Percentiles rank a stretch among this genome's conserved stretches.
Conservation (phyloP, 2,797 vertebrate species). For the Cetoscarus ocellatus region DNA sequence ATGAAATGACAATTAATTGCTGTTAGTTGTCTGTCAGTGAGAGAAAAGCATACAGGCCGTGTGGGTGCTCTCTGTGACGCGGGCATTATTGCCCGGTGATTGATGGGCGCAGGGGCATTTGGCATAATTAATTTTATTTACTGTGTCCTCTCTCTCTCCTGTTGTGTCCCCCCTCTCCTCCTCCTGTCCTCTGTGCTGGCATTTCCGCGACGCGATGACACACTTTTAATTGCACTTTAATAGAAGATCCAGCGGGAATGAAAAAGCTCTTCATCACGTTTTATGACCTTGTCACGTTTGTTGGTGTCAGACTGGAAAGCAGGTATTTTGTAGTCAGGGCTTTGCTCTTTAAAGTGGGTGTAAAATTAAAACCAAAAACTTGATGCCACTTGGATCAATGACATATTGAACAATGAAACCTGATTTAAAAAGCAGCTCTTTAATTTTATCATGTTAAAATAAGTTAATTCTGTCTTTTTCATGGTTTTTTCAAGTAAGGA, state of each 20-base stretch:
- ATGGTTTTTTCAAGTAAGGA: conserved; percentile 2
- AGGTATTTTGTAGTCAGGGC: conserved; percentile 54
- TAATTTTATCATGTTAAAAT: background rate
- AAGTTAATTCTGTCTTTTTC: background rate
- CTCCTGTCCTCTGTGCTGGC: conserved; percentile 62
- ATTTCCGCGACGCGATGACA: conserved; percentile 73
- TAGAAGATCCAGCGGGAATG: conserved; percentile 74
- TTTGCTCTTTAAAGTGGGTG: conserved; percentile 16
- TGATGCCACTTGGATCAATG: conserved; percentile 5
- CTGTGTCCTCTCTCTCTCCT: conserved; percentile 71
- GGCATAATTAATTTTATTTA: conserved; percentile 86
- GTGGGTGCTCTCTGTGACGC: conserved; percentile 75
- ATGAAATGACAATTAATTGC: conserved; percentile 80
- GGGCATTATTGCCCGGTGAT: conserved; percentile 83
- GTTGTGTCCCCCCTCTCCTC: conserved; percentile 41
- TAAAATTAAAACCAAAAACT: conserved; percentile 11
- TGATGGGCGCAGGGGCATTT: conserved; percentile 82
- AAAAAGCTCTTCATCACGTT: conserved; percentile 77
- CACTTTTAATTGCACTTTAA: conserved; percentile 83
- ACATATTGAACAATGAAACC: conserved; percentile 1
- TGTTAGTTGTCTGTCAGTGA: conserved; percentile 75
- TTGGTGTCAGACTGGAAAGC: conserved; percentile 66
- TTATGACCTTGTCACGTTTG: conserved; percentile 77
- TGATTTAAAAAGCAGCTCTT: conserved; percentile 9
- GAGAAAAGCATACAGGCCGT: conserved; percentile 73